These are phyloP conservation scores for Timandra comae DNA, from an alignment of 2,888 invertebrate species.

Conservation along the genomic window DNA sequence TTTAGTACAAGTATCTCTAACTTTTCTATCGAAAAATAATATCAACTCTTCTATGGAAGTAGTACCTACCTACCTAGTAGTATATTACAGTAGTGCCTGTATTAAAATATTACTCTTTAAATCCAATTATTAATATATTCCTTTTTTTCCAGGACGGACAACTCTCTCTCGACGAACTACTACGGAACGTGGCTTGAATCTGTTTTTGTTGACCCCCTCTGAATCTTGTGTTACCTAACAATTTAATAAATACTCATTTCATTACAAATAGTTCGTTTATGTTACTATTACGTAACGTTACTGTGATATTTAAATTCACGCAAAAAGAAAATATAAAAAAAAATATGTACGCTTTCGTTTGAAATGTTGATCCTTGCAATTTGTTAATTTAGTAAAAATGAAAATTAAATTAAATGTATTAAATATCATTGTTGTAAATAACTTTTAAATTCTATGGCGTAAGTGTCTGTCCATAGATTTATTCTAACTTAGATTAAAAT, in stretches of 20 bases:
- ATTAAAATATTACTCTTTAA: no score
- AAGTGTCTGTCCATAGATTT: constrained; percentile 54
- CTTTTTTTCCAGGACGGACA: constrained; percentile 71
- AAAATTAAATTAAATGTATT: constrained; percentile 24
- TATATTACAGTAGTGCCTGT: no score
- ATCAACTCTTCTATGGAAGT: no score
- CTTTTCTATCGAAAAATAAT: no score
- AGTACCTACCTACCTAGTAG: no score
- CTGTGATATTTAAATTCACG: constrained; percentile 48
- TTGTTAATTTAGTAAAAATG: constrained; percentile 9
- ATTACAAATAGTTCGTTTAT: constrained; percentile 24
- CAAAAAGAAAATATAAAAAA: constrained; percentile 12
- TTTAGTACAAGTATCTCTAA: no score
- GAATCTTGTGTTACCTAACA: no score
- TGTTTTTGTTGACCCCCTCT: constrained; percentile 26
- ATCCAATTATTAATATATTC: background rate
- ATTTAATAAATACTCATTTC: no score
- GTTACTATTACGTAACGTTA: constrained; percentile 44
- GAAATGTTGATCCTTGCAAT: constrained; percentile 7
- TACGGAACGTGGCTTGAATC: constrained; percentile 56
- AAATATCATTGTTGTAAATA: constrained; percentile 51
- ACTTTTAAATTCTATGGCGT: constrained; percentile 42
- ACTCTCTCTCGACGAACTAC: constrained; percentile 74
- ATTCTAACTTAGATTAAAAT: constrained; percentile 26
- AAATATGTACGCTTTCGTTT: constrained; percentile 10